Base-by-base conservation (phyloP, 2,113 vertebrate genomes). In the Lontra canadensis region DNA sequence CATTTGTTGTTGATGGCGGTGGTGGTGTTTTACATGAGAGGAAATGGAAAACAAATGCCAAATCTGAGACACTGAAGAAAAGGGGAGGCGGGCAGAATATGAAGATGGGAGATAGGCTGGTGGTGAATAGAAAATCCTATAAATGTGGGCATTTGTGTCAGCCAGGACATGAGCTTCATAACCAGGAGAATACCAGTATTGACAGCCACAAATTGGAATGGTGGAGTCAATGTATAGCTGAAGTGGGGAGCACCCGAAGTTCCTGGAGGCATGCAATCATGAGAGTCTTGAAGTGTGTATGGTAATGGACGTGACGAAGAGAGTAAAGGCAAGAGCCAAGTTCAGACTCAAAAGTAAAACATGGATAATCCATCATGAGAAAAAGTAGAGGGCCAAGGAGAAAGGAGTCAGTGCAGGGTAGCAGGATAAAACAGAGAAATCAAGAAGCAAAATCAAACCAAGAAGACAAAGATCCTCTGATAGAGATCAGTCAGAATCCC, bases 171-270 rank as follows among this genome's bases (percentile, higher is more conserved):
- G 7, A 92, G 8, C 3, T 57, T 29, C 9, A 17, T 15, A 52
- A 25, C 44, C 11, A 34, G 39, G 26, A 55, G 17, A 39, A 44
- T 7, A 47, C 23, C 6, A 31, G 17, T 9, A 34, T 12, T 10
- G 6, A 10, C 17, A 21, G 15, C 67, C 52, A 23, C 14, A 59
- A 55, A 18, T 0, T 0, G 3, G 36, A 55, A 55, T 14, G 17
- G 0, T 20, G 20, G 26, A 13, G 31, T 39, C 36, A 76, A 57
- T 21, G 49, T 26, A 84, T 7, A 71, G 67, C 26, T 34, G 42
- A 31, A 11, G 13, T 34, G 7, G 47, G 21, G 21, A 52, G 4
- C 26, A 20, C 10, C 2, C 0, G 4, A 12, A 14, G 3, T 39
- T 74, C 90, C 59, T 49, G 1, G 34, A 59, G 26, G 59, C 13